Base-by-base conservation (phyloP, 2,797 vertebrate genomes). In the Manis javanica region DNA sequence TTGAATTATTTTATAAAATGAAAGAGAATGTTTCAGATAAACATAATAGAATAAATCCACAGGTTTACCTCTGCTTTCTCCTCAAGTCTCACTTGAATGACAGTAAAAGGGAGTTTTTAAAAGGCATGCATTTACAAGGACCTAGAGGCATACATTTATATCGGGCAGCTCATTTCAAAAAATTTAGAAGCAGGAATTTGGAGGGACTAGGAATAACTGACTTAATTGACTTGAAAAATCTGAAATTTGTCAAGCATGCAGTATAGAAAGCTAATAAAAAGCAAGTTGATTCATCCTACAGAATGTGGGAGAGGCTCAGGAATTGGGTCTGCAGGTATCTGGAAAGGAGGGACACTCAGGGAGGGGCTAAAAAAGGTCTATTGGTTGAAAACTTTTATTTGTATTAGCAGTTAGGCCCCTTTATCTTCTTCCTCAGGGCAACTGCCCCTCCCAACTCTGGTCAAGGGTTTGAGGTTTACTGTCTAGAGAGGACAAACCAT, bases 151-250 rank as follows among this genome's bases (percentile, higher is more conserved):
- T 71, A 53, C 5, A 34, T 81, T 71, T 53, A 64, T 3, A 84
- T 61, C 4, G 68, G 31, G 84, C 19, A 84, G 51, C 8, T 90
- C 49, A 86, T 66, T 87, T 53, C 24, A 69, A 57, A 21, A 42
- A 75, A 82, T 46, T 59, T 81, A 14, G 39, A 95, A 87, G 51
- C 3, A 64, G 46, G 26, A 93, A 74, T 63, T 84, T 90, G 53
- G 49, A 92, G 46, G 34, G 78, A 86, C n/a, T 85, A 78, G 53
- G 87, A 84, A 37, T 37, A 90, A 57, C 10, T 39, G 37, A 85
- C 39, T 94, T 88, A 81, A 74, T n/a, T 87, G 77, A 72, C 49
- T 72, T 90, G 29, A 77, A 91, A 85, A 82, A 63, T 74, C 16
- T 53, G 53, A 96, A 49, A 87, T 75, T 46, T n/a, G 29, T 46